phyloP scores from a whole-genome alignment of 2,888 invertebrate genomes.

The Torymus texanus region DNA sequence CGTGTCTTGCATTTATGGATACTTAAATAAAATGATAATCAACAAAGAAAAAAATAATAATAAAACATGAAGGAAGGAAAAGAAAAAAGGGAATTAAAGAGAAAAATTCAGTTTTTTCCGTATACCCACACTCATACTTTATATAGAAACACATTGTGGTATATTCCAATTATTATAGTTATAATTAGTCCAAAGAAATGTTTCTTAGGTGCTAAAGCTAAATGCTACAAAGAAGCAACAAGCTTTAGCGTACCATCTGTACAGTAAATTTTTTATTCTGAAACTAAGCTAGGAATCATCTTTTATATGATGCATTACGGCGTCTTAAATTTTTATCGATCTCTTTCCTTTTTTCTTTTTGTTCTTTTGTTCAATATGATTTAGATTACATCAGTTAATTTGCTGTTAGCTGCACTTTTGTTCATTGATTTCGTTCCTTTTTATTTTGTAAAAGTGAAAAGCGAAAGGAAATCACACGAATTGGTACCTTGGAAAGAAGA shows the following conservation, averaged over 20 bases:
- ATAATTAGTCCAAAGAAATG: constrained; percentile 36
- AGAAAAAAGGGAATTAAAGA: constrained; percentile 38
- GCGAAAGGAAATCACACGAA: constrained; percentile 32
- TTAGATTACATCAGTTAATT: constrained; percentile 25
- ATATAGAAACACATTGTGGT: constrained; percentile 13
- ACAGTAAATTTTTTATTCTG: constrained; percentile 43
- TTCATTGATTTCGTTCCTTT: constrained; percentile 30
- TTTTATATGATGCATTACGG: neutral
- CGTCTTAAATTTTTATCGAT: constrained; percentile 23
- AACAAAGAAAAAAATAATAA: constrained; percentile 42
- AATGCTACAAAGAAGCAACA: constrained; percentile 14
- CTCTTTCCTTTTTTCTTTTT: constrained; percentile 26
- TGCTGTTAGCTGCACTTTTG: constrained; percentile 8
- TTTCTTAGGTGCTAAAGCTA: constrained; percentile 39
- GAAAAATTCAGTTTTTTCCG: constrained; percentile 51
- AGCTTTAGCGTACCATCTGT: constrained; percentile 34
- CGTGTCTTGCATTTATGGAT: constrained; percentile 68
- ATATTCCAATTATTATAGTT: constrained; percentile 25
- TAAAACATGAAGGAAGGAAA: neutral
- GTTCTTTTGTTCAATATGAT: constrained; percentile 28
- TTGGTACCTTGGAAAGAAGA: constrained; percentile 47
- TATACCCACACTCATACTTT: constrained; percentile 9
- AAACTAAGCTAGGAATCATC: constrained; percentile 18
- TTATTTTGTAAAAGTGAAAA: constrained; percentile 33
- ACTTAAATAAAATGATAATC: constrained; percentile 64